Base-by-base conservation (phyloP, 2,797 vertebrate genomes). In the Myotis vivesi region DNA sequence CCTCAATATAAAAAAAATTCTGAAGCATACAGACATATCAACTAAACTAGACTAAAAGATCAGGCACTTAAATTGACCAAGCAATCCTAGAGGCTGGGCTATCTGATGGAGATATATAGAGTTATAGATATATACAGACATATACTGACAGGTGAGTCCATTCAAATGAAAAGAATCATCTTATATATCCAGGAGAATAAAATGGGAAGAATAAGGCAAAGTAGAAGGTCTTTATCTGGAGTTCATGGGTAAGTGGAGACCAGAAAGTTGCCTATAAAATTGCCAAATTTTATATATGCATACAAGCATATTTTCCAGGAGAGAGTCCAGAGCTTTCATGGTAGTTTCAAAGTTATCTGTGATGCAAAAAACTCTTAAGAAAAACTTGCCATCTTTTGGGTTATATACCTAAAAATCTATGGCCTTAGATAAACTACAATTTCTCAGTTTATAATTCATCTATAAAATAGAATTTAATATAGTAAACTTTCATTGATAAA, bases 401-500 rank as follows among this genome's bases (percentile, higher is more conserved):
- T 23, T 84, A 84, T 19, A 16, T 17, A 87, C 89, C 11, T 71
- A 49, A 57, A 92, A 92, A 13, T 51, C 28, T 87, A 73, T 44
- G 38, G 57, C 25, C 28, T 87, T 73, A 81, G 38, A 30, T 33
- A 79, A 57, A 94, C 1, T 38, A 33, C 33, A 59, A 76, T 28
- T 86, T 94, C 73, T 55, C 22, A 71, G n/a, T 44, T n/a, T 71
- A n/a, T 8, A 85, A 3, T 44, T 86, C 7, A 79, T 55, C 64
- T 69, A 75, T 55, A 84, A 79, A 84, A 71, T 55, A 38, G 28
- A 86, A 76, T 41, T 88, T 91, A 81, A 88, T 36, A 57, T 64
- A 83, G 53, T 80, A 69, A 59, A 38, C 59, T 89, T 94, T 94
- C 73, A 89, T 69, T 92, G 89, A 82, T 64, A 51, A 87, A 87